These are phyloP conservation scores for Mamestra configurata DNA, from an alignment of 1,140 invertebrate species.

Conservation along the genomic window DNA sequence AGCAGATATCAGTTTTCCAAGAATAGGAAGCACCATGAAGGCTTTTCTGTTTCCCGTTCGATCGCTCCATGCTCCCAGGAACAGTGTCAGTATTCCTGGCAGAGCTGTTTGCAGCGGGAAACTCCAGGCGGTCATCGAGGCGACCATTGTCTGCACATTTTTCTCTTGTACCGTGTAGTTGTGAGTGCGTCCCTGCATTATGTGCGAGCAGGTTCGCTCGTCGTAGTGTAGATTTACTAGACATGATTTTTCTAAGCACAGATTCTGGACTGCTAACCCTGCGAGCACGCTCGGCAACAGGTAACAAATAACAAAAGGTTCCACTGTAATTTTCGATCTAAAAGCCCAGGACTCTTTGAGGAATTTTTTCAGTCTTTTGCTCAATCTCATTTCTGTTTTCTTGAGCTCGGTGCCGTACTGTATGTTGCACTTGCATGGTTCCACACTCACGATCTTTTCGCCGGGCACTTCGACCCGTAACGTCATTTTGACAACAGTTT, in stretches of 20 bases:
- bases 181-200: constrained; percentile 84
- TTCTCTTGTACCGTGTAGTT: constrained; percentile 86
- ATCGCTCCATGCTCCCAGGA: constrained; percentile 90
- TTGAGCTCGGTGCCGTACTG: constrained; percentile 69
- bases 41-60: constrained; percentile 89
- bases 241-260: constrained; percentile 90
- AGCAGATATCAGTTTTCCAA: constrained; percentile 87
- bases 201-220: constrained; percentile 86
- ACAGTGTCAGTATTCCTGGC: constrained; percentile 88
- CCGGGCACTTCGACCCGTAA: constrained; percentile 84
- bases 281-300: constrained; percentile 88
- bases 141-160: constrained; percentile 88
- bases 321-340: constrained; percentile 87
- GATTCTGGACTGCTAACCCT: constrained; percentile 88
- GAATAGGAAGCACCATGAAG: constrained; percentile 88
- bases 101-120: constrained; percentile 88
- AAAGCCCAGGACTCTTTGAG: constrained; percentile 80
- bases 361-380: constrained; percentile 76
- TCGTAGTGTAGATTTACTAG: constrained; percentile 89
- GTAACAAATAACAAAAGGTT: constrained; percentile 89
- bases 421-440: constrained; percentile 79
- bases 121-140: constrained; percentile 89
- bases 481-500: constrained; percentile 79
- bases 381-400: constrained; percentile 75
- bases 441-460: constrained; percentile 79